A percentile compares a stretch with the other conserved stretches of the same genome.
These are phyloP conservation scores for Diorhabda carinulata DNA, from an alignment of 1,140 invertebrate species.

Conservation along the genomic window DNA sequence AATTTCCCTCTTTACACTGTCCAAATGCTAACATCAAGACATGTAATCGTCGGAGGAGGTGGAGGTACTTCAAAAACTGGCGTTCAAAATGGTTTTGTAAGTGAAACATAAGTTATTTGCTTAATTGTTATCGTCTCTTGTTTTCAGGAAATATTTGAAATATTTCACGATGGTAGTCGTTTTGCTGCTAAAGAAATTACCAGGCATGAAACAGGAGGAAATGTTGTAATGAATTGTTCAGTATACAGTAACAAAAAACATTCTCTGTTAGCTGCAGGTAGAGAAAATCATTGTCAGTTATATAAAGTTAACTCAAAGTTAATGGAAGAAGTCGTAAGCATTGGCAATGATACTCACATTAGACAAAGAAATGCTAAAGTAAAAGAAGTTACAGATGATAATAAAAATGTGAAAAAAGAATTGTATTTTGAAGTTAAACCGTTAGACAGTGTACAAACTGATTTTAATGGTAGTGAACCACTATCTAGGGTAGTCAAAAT, in stretches of 20 bases:
- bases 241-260: conserved; percentile 63
- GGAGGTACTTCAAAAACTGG: conserved; percentile 94
- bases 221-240: conserved; percentile 89
- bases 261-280: conserved; percentile 80
- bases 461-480: conserved; percentile 71
- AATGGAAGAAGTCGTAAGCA: conserved; percentile 50
- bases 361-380: conserved; percentile 46
- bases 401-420: conserved; percentile 56
- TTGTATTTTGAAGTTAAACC: conserved; percentile 70
- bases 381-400: conserved; percentile 43
- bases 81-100: conserved; percentile 91
- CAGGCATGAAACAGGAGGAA: conserved; percentile 80
- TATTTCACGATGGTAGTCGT: conserved; percentile 74
- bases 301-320: conserved; percentile 77
- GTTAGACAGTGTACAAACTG: conserved; percentile 74
- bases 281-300: conserved; percentile 87
- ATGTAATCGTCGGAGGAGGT: conserved; percentile 91
- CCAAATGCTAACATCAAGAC: conserved; percentile 83
- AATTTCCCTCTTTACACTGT: conserved; percentile 92
- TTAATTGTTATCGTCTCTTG: conserved; percentile 16
- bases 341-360: conserved; percentile 47
- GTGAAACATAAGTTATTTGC: conserved; percentile 39
- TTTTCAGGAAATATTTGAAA: conserved; percentile 84
- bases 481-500: conserved; percentile 84
- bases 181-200: conserved; percentile 82